Percentiles rank a stretch among this genome's conserved stretches.
Evolutionary conservation across 2,797 vertebrate genomes (phyloP).

Genomic region (Orientallactaga sibirica): DNA sequence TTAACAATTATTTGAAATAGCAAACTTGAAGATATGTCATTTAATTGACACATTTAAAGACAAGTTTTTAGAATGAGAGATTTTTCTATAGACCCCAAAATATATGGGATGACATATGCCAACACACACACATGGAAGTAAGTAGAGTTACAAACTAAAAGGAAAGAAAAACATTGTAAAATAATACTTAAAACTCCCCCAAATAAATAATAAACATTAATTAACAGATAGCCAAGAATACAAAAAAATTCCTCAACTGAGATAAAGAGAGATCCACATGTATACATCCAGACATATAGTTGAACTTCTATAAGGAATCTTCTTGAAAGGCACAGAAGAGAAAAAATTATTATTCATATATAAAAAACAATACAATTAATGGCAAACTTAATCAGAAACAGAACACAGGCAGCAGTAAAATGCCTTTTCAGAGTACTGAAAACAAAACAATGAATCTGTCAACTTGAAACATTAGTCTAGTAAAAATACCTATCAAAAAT

Average conservation of each 20-base stretch:
- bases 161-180: neutral
- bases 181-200: neutral
- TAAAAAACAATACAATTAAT: slow-evolving; percentile 47
- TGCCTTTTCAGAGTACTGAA: neutral
- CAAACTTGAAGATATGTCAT: neutral
- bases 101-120: neutral
- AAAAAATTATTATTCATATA: slow-evolving; percentile 24
- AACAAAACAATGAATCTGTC: neutral
- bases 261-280: neutral
- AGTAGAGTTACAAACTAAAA: neutral
- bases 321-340: neutral
- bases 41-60: neutral
- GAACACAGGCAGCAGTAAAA: neutral
- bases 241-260: neutral
- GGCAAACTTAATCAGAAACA: slow-evolving; percentile 26
- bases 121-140: neutral
- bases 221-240: neutral
- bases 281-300: neutral
- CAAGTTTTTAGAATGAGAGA: neutral
- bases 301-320: neutral
- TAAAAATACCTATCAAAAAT: slow-evolving; percentile 30
- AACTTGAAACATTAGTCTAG: slow-evolving; percentile 1
- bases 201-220: neutral
- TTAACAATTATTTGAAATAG: neutral
- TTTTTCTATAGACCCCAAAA: neutral